phyloP scores from a whole-genome alignment of 2,888 invertebrate genomes.

The Helleia helle region DNA sequence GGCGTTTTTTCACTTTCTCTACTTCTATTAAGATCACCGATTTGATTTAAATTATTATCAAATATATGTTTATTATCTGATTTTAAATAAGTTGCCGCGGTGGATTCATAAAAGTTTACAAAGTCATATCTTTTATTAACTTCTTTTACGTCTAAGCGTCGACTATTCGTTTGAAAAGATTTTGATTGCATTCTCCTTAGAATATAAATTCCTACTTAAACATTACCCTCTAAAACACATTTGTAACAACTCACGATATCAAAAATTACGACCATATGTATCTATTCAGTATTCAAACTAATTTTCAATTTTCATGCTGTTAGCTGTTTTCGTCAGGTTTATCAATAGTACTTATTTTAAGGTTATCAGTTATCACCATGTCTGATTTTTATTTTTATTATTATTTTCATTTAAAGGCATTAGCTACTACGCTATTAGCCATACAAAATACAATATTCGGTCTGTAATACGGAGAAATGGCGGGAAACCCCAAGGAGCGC shows the following conservation, averaged over 20 bases:
- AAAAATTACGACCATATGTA: not conserved
- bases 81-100: constrained; percentile 33
- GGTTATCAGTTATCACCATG: no score
- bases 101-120: constrained; percentile 41
- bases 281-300: not conserved
- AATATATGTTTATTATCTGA: constrained; percentile 25
- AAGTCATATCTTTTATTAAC: constrained; percentile 41
- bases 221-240: not conserved
- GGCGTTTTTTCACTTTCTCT: constrained; percentile 26
- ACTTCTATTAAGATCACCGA: constrained; percentile 12
- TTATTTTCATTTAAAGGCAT: no score
- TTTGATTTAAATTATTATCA: constrained; percentile 14
- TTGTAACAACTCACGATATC: not conserved
- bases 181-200: constrained; percentile 38
- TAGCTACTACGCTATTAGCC: no score
- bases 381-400: no score
- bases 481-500: no score
- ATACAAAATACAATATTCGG: no score
- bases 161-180: constrained; percentile 29
- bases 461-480: no score
- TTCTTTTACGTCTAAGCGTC: constrained; percentile 24
- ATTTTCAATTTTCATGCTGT: not conserved
- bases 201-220: not conserved
- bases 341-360: no score
- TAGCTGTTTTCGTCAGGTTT: no score